Conservation (phyloP, 2,888 invertebrate genomes). For the Scelioninae gen. 1 region DNA sequence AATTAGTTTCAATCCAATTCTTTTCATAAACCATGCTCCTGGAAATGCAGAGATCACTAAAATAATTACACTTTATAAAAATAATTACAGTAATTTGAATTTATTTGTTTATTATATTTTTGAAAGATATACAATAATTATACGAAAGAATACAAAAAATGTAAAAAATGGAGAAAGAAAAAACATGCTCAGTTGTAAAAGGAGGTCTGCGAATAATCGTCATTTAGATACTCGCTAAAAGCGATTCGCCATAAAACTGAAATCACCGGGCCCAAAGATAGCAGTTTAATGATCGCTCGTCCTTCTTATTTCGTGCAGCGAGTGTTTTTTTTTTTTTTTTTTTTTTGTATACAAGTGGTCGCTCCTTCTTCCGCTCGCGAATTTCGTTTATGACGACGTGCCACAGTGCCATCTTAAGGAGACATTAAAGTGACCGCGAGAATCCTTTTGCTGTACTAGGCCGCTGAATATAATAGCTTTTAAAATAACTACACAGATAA, state of each 20-base stretch:
- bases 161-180: conserved; percentile 62
- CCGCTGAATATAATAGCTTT: conserved; percentile 37
- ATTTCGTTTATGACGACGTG: conserved; percentile 66
- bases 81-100: too few relatives aligned
- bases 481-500: conserved; percentile 62
- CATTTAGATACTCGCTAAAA: conserved; percentile 83
- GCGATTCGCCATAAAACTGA: conserved; percentile 82
- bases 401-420: conserved; percentile 33
- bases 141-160: too few relatives aligned
- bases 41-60: too few relatives aligned
- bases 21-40: too few relatives aligned
- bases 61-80: too few relatives aligned
- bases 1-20: too few relatives aligned
- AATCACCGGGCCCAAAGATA: conserved; percentile 75
- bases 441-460: too few relatives aligned
- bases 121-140: too few relatives aligned
- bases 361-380: conserved; percentile 47
- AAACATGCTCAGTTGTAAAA: conserved; percentile 40
- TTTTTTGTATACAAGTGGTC: conserved; percentile 35
- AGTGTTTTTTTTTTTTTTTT: background rate
- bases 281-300: conserved; percentile 76
- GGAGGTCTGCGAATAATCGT: conserved; percentile 75
- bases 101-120: too few relatives aligned
- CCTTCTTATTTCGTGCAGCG: conserved; percentile 9
- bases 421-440: conserved; percentile 54